Percentiles rank a stretch among this genome's conserved stretches.
Conservation (phyloP, 2,888 invertebrate genomes). For the Octodonta nipae region DNA sequence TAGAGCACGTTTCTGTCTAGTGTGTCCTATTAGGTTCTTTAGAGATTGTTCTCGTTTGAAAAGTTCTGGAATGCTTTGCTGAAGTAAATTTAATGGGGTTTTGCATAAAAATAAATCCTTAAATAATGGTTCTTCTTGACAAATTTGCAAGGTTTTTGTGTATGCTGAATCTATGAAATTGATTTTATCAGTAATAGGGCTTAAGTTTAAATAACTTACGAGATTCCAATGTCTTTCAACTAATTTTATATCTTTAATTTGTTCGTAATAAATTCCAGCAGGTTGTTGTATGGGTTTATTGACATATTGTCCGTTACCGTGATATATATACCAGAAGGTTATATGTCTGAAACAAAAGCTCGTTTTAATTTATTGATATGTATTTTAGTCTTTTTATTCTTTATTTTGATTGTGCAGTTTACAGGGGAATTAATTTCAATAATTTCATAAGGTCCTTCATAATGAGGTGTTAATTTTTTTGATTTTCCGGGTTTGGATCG, state of each 20-base stretch:
- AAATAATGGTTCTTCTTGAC: slow-evolving; percentile 1
- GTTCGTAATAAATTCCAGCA: slow-evolving; percentile 8
- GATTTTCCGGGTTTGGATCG: slow-evolving; percentile 7
- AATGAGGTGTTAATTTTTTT: slow-evolving; percentile 10
- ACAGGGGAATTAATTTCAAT: slow-evolving; percentile 8
- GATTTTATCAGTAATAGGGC: slow-evolving; percentile 5
- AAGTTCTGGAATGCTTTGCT: slow-evolving; percentile 1
- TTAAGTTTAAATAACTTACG: slow-evolving; percentile 8
- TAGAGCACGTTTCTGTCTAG: slow-evolving; percentile 4
- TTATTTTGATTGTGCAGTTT: slow-evolving; percentile 3
- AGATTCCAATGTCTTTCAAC: slow-evolving; percentile 8
- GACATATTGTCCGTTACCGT: not conserved
- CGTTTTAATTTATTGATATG: slow-evolving; percentile 11
- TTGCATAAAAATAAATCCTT: slow-evolving; percentile 4
- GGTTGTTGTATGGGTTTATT: slow-evolving; percentile 3
- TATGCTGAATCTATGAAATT: slow-evolving; percentile 6
- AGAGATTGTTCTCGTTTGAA: slow-evolving; percentile 3
- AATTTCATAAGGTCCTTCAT: slow-evolving; percentile 10
- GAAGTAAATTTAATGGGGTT: slow-evolving; percentile 4
- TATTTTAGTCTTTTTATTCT: slow-evolving; percentile 11
- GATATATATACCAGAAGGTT: not conserved
- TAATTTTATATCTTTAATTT: slow-evolving; percentile 7
- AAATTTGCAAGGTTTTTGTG: slow-evolving; percentile 5
- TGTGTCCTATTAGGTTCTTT: slow-evolving; percentile 2
- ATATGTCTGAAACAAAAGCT: slow-evolving; percentile 10